Conservation (phyloP, 2,113 vertebrate species). For the Tiliqua scincoides region DNA sequence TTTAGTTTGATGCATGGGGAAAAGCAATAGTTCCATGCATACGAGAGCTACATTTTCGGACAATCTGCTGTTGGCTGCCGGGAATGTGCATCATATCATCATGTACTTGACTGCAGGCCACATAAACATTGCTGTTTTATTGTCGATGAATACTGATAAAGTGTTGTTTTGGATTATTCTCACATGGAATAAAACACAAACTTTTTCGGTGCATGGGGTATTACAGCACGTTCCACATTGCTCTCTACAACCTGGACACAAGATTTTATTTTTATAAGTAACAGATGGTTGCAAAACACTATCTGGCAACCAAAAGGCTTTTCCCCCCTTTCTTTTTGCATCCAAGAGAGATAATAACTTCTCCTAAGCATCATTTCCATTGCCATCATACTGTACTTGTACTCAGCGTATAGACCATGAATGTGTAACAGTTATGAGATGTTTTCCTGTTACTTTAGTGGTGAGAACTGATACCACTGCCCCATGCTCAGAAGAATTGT, state of each 20-base stretch:
- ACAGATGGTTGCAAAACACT: slow-evolving; percentile 3
- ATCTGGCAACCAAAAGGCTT: neutral
- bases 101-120: slow-evolving; percentile 12
- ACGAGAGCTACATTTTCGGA: neutral
- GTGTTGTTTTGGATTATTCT: slow-evolving; percentile 20
- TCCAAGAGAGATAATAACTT: neutral
- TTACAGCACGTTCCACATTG: neutral
- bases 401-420: neutral
- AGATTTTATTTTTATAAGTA: slow-evolving; percentile 14
- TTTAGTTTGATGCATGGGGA: neutral
- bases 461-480: neutral
- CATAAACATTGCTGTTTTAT: slow-evolving; percentile 8
- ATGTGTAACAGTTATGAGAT: neutral
- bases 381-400: neutral
- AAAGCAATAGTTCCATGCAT: slow-evolving; percentile 8
- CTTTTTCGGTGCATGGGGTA: neutral
- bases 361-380: neutral
- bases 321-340: neutral
- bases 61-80: neutral
- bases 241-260: slow-evolving; percentile 18
- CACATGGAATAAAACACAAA: slow-evolving; percentile 12
- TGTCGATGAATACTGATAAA: slow-evolving; percentile 28
- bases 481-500: neutral
- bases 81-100: neutral
- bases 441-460: neutral